A percentile compares a stretch with the other conserved stretches of the same genome.
These are phyloP conservation scores for Macrosiphum euphorbiae DNA, from an alignment of 2,888 invertebrate species.

Conservation along the genomic window DNA sequence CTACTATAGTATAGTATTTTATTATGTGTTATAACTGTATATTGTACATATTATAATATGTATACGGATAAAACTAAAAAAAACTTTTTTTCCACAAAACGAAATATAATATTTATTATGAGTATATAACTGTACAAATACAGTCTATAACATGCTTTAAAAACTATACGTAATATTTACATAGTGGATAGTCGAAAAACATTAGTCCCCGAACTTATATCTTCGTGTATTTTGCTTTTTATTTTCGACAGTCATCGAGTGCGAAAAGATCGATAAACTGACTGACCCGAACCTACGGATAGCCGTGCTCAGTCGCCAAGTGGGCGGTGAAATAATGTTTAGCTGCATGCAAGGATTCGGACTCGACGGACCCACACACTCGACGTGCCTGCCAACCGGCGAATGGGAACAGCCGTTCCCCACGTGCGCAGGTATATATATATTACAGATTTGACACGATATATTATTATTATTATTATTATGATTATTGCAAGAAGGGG, in stretches of 20 bases:
- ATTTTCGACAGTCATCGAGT: slow-evolving; percentile 77
- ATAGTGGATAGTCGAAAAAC: neutral
- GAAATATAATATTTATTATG: neutral
- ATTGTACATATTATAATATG: neutral
- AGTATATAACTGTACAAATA: neutral
- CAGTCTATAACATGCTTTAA: neutral
- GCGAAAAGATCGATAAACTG: slow-evolving; percentile 80
- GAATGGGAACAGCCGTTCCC: slow-evolving; percentile 86
- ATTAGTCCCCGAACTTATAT: neutral
- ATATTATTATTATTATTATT: neutral
- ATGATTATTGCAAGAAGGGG: neutral
- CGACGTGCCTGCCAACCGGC: slow-evolving; percentile 82
- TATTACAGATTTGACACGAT: neutral
- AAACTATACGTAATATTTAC: neutral
- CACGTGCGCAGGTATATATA: slow-evolving; percentile 77
- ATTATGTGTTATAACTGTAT: neutral
- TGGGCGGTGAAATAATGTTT: slow-evolving; percentile 85
- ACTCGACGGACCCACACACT: slow-evolving; percentile 80
- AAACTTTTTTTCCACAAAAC: neutral
- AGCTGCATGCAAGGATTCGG: slow-evolving; percentile 84
- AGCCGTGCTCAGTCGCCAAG: slow-evolving; percentile 82
- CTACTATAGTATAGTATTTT: neutral
- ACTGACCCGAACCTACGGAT: slow-evolving; percentile 77
- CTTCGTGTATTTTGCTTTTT: neutral
- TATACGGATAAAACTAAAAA: neutral